Percentiles rank a stretch among this genome's conserved stretches.
phyloP scores from a whole-genome alignment of 2,888 invertebrate genomes.

The Ceriagrion tenellum region DNA sequence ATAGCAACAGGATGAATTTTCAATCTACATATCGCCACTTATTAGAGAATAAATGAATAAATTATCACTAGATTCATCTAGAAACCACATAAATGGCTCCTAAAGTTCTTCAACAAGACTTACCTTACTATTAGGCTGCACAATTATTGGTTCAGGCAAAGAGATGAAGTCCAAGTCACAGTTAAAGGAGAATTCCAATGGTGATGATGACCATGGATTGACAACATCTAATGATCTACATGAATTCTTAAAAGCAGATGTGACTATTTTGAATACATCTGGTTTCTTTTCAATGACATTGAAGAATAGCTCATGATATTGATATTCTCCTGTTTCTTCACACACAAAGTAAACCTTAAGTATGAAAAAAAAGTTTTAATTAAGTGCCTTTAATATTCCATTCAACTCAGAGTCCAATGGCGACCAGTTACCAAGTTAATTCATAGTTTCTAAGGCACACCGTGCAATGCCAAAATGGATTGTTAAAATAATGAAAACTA shows the following conservation, averaged over 20 bases:
- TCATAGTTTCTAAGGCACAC: no score
- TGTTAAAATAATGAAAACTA: no score
- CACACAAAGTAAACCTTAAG: not conserved
- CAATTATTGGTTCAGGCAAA: not conserved
- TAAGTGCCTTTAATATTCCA: not conserved
- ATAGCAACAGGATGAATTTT: no score
- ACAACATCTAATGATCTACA: not conserved
- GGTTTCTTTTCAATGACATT: not conserved
- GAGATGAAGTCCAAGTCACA: constrained; percentile 26
- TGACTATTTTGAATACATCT: not conserved
- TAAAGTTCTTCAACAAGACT: not conserved
- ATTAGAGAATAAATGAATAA: no score
- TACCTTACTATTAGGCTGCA: constrained; percentile 11
- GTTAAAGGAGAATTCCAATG: not conserved
- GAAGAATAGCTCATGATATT: not conserved
- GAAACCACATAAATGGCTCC: no score
- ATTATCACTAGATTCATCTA: no score
- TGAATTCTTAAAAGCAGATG: not conserved
- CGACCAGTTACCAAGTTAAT: no score
- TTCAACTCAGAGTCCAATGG: not conserved
- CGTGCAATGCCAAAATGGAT: no score
- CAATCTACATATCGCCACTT: no score
- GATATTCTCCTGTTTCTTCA: constrained; percentile 23
- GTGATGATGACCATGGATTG: not conserved
- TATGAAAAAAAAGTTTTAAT: not conserved